Evolutionary conservation across 2,113 vertebrate genomes (phyloP), one percentile per base, ranked within the genome.

Genomic region (Pimephales promelas): DNA sequence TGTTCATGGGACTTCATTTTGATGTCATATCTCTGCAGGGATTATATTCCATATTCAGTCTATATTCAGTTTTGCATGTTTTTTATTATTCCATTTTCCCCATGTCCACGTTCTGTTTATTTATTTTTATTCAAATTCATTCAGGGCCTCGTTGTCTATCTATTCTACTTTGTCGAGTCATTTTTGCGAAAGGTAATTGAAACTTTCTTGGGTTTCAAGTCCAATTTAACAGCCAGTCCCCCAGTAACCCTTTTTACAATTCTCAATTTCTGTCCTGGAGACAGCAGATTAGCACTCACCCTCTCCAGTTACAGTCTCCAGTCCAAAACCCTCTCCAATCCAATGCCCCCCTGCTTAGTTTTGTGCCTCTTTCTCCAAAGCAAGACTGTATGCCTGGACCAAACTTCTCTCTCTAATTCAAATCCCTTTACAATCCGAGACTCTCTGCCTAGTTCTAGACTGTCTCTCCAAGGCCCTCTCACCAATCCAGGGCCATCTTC

Each of bases 291-390:
- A 52, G 18, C 43, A n/a, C 59, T 28, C 13, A 80, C 18, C 43
- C 10, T 5, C 72, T 66, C 16, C 34, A 78, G 76, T 24, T 66
- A 56, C 47, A 52, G 54, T 72, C 64, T 72, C 73, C 64, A 56
- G 54, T 72, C 82, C 72, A 76, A 61, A 56, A 61, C 56, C 34
- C n/a, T 79, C 76, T 79, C 54, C 56, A 62, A 61, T 79, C 76
- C 73, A 56, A 61, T 34, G 54, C 13, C 45, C n/a, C n/a, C 31
- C 76, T 61, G 56, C 47, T 28, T 75, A 75, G 26, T 56, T 20
- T 66, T 34, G 16, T 13, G 16, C 26, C 26, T 66, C 62, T 34
- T 20, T 70, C 71, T 74, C 52, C 28, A 77, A 77, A n/a, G 31
- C 3, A 77, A 77, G 47, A 28, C 47, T 56, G 10, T 56, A 36